Evolutionary conservation across 1,140 invertebrate genomes (phyloP).

Genomic region (Aphidius gifuensis): DNA sequence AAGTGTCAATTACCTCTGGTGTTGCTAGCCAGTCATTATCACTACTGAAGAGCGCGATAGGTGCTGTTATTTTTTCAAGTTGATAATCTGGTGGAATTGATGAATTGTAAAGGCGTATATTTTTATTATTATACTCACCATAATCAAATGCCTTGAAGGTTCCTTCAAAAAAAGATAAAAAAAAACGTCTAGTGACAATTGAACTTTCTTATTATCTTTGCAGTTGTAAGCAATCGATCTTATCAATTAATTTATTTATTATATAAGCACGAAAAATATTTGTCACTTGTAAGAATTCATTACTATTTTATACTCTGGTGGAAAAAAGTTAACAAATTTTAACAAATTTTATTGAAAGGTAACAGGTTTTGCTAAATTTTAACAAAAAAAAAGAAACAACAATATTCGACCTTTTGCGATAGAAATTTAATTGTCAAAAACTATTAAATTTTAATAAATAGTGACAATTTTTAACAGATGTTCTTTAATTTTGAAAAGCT

Average conservation of each 20-base stretch:
- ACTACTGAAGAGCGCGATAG: slow-evolving; percentile 64
- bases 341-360: neutral
- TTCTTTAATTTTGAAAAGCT: no score
- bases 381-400: no score
- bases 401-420: no score
- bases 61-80: slow-evolving; percentile 59
- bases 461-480: no score
- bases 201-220: neutral
- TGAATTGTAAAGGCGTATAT: slow-evolving; percentile 46
- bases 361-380: no score
- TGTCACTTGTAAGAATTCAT: no score
- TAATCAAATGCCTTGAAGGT: slow-evolving; percentile 51
- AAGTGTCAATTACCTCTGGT: slow-evolving; percentile 43
- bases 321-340: neutral
- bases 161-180: slow-evolving; percentile 31
- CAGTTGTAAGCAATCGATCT: no score
- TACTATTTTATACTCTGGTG: no score
- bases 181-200: neutral
- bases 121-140: slow-evolving; percentile 44
- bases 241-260: no score
- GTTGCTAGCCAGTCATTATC: slow-evolving; percentile 62
- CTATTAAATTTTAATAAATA: no score
- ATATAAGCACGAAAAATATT: no score
- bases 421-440: no score
- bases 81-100: slow-evolving; percentile 62